Evolutionary conservation across 2,797 vertebrate genomes (phyloP).

Genomic region (Avahi laniger): DNA sequence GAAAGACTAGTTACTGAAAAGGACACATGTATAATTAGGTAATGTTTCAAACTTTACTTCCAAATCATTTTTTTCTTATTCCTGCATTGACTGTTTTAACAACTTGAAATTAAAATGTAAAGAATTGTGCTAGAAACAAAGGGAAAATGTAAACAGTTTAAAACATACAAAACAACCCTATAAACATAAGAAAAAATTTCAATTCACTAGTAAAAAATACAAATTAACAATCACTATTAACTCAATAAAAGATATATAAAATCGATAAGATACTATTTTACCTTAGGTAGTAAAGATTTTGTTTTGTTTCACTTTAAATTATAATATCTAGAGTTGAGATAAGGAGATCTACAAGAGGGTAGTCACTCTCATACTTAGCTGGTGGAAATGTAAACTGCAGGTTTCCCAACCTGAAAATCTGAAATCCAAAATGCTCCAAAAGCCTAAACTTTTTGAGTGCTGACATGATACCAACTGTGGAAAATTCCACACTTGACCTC

Average conservation of each 20-base stretch:
- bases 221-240: not conserved
- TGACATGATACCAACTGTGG: not conserved
- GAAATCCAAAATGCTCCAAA: not conserved
- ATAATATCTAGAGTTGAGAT: not conserved
- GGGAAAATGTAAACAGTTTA: not conserved
- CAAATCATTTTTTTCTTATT: conserved; percentile 12
- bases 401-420: not conserved
- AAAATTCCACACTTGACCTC: not conserved
- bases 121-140: not conserved
- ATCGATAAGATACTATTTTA: not conserved
- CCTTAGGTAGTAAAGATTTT: not conserved
- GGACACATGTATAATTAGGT: not conserved
- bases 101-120: not conserved
- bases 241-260: not conserved
- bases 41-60: conserved; percentile 17
- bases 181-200: not conserved
- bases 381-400: not conserved
- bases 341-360: not conserved
- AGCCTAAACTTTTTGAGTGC: not conserved
- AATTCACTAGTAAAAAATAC: not conserved
- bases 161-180: not conserved
- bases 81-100: not conserved
- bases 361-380: not conserved
- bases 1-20: not conserved
- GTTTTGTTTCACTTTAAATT: not conserved